phyloP scores from a whole-genome alignment of 1,140 invertebrate genomes.

The Heliconius nattereri region DNA sequence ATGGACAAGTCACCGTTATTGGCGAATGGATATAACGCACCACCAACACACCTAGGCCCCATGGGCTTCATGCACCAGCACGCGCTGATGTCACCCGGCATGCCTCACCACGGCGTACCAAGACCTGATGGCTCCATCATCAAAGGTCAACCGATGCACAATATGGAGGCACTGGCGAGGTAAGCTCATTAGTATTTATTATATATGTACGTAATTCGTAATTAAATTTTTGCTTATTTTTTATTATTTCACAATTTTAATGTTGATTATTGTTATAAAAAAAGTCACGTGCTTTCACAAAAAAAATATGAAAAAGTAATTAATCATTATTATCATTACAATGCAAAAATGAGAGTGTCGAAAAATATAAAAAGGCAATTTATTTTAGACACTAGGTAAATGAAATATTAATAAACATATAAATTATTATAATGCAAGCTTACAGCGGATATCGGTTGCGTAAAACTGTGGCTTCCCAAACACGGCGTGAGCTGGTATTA shows the following conservation, averaged over 20 bases:
- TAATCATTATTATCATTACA: too few species aligned
- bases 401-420: conserved; percentile 38
- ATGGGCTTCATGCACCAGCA: conserved; percentile 95
- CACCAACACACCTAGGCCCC: conserved; percentile 93
- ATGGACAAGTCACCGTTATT: conserved; percentile 95
- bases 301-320: too few species aligned
- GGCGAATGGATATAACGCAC: conserved; percentile 96
- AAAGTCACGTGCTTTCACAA: too few species aligned
- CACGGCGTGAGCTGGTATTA: conserved; percentile 40
- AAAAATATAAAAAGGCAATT: background rate
- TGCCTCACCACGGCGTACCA: conserved; percentile 89
- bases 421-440: conserved; percentile 41
- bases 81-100: conserved; percentile 92
- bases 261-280: too few species aligned
- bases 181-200: conserved; percentile 70
- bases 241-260: too few species aligned
- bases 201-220: background rate
- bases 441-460: conserved; percentile 51
- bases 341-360: background rate
- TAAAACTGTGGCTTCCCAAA: conserved; percentile 49
- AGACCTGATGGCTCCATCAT: conserved; percentile 88
- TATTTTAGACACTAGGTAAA: conserved; percentile 31
- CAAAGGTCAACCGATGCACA: conserved; percentile 88
- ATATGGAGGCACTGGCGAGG: conserved; percentile 93
- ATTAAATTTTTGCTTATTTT: too few species aligned